Percentiles rank a stretch among this genome's conserved stretches.
Evolutionary conservation across 92 coral and sea anemone genomes (phyloP).

Genomic region (Epizoanthus fatuus): DNA sequence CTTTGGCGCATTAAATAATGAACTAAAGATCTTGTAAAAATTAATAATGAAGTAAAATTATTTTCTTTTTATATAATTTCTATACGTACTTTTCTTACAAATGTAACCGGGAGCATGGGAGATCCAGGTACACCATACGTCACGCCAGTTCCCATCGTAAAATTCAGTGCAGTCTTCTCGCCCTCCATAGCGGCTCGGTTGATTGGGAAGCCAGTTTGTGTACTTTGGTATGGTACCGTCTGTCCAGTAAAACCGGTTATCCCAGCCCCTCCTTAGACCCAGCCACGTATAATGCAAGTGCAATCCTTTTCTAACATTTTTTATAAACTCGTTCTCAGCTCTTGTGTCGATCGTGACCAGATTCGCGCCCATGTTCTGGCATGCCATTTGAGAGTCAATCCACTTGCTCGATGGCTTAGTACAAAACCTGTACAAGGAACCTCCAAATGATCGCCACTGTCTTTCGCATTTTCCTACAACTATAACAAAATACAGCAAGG

Average conservation of each 20-base stretch:
- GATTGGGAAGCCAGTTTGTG: background rate
- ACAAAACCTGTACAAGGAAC: background rate
- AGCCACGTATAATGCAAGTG: background rate
- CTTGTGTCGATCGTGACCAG: background rate
- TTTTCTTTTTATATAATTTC: background rate
- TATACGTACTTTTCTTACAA: background rate
- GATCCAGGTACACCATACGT: background rate
- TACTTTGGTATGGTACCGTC: background rate
- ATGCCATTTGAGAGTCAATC: background rate
- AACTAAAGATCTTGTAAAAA: background rate
- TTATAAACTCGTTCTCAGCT: background rate
- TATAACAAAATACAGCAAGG: no score
- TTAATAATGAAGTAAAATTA: background rate
- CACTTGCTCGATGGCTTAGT: background rate
- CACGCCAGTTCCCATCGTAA: background rate
- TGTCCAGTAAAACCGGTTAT: slow-evolving; percentile 3
- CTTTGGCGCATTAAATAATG: background rate
- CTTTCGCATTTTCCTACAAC: slow-evolving; percentile 3
- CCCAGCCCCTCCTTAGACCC: background rate
- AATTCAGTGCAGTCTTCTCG: background rate
- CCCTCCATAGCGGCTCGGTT: background rate
- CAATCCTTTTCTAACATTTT: background rate
- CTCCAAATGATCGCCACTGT: background rate
- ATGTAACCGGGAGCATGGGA: background rate
- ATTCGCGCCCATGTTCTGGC: background rate